These are phyloP conservation scores for Palythoa caribaeorum DNA, from an alignment of 92 coral and sea anemone genomes.

Conservation along the genomic window DNA sequence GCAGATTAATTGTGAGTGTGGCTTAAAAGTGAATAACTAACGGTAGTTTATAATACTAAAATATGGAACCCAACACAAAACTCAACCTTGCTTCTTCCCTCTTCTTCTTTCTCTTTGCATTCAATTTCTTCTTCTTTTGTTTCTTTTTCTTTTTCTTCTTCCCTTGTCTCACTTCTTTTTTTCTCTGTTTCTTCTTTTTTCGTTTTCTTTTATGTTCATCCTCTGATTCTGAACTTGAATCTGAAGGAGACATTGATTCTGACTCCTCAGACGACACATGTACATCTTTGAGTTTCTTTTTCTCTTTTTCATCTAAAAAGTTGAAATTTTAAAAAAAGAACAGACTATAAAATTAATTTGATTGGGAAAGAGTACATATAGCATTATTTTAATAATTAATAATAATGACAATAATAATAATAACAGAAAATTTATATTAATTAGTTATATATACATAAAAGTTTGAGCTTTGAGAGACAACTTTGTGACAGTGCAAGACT, in stretches of 20 bases:
- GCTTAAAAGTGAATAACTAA: too few species aligned
- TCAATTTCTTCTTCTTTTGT: conserved; percentile 56
- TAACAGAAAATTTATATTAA: too few species aligned
- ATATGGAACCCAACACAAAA: neutral
- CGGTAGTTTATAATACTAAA: too few species aligned
- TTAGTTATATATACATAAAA: too few species aligned
- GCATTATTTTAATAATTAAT: neutral
- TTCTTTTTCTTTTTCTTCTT: conserved; percentile 59
- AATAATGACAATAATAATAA: neutral
- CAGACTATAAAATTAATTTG: neutral
- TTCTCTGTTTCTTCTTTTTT: conserved; percentile 69
- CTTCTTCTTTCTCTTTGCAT: conserved; percentile 61
- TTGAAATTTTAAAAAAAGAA: neutral
- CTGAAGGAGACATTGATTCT: conserved; percentile 67
- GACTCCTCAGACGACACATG: conserved; percentile 49
- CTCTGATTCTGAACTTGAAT: conserved; percentile 69
- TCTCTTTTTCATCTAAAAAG: conserved; percentile 62
- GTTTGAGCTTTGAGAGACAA: too few species aligned
- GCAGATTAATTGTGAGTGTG: too few species aligned
- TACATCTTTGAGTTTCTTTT: conserved; percentile 45
- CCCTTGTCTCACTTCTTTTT: conserved; percentile 51
- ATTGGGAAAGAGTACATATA: too few species aligned
- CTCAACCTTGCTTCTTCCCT: conserved; percentile 42
- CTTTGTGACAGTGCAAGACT: too few species aligned
- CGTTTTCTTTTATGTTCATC: conserved; percentile 62